Conservation (phyloP, 2,113 vertebrate species). For the Mus pahari region DNA sequence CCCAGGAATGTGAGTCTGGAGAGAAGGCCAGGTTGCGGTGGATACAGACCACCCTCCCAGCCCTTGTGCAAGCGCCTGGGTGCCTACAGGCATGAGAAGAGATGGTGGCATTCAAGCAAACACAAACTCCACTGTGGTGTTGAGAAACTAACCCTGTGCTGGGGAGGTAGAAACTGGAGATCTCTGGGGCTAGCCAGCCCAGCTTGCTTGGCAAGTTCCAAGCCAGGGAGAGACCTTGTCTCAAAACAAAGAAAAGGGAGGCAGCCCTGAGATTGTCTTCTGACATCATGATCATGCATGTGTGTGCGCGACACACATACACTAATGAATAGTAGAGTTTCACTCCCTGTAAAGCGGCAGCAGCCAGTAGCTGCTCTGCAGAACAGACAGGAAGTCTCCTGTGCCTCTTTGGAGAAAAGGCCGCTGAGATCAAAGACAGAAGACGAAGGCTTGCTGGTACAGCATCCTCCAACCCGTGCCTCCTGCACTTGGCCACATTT, state of each 20-base stretch:
- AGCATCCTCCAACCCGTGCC: not conserved
- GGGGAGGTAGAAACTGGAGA: no score
- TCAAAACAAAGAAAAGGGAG: not conserved
- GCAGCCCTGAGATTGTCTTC: not conserved
- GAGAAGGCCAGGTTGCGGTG: not conserved
- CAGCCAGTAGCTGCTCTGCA: not conserved
- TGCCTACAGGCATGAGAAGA: not conserved
- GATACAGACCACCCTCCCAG: not conserved
- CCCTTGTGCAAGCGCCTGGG: not conserved
- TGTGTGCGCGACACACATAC: not conserved
- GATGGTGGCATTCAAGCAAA: not conserved
- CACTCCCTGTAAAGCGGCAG: not conserved
- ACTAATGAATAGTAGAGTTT: not conserved
- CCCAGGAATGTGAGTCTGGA: not conserved
- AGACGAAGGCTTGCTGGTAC: not conserved
- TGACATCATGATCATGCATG: not conserved
- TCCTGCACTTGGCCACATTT: not conserved
- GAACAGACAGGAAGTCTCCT: not conserved
- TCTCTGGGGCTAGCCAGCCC: no score
- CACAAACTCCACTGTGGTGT: not conserved
- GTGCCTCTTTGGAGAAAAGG: not conserved
- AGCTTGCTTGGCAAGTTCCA: not conserved
- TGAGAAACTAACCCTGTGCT: not conserved
- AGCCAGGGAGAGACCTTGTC: not conserved
- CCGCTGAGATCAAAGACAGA: slow-evolving; percentile 2